Evolutionary conservation across 2,888 invertebrate genomes (phyloP), one percentile per base, ranked within the genome.

Genomic region (Rhopalosiphum nymphaeae): DNA sequence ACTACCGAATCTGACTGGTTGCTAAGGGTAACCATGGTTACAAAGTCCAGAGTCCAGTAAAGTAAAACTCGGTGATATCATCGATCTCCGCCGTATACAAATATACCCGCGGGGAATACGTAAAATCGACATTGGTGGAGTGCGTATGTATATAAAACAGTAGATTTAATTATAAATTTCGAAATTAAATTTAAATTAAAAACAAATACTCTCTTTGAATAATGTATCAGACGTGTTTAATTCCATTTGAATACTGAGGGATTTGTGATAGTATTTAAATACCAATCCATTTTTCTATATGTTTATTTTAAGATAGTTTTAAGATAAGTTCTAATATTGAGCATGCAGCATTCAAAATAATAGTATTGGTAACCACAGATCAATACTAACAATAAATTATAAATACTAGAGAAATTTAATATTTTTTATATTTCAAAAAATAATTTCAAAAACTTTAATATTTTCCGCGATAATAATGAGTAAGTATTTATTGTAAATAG

Each of bases 21-120:
- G 91, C 91, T 92, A 92, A 46, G 91, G 57, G 91, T 92, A 92
- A 44, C 89, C 44, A 93, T 93, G 89, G 93, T 93, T 89, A 93
- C 93, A 16, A 57, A 57, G 57, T 92, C 86, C 85, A 46, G 86
- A 86, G 86, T 92, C 91, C 86, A 86, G 86, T 92, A 86, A 36
- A 67, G 67, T 85, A 91, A 92, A 92, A 92, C 91, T 86, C 44
- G 13, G 67, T 46, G 85, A 92, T 92, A 92, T 92, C 91, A 92
- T 92, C 91, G 91, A 92, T 92, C 86, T 92, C 26, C 46, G 57
- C 86, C 61, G 57, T 86, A 61, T 46, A 26, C 49, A 84, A 53
- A 92, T 86, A 92, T 86, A 86, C 57, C 85, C 85, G 57, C 57
- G n/a, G 86, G 85, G 61, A 86, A 36, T 92, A 57, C 91, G 13